phyloP scores from a whole-genome alignment of 2,113 vertebrate species.

The Paramormyrops kingsleyae region DNA sequence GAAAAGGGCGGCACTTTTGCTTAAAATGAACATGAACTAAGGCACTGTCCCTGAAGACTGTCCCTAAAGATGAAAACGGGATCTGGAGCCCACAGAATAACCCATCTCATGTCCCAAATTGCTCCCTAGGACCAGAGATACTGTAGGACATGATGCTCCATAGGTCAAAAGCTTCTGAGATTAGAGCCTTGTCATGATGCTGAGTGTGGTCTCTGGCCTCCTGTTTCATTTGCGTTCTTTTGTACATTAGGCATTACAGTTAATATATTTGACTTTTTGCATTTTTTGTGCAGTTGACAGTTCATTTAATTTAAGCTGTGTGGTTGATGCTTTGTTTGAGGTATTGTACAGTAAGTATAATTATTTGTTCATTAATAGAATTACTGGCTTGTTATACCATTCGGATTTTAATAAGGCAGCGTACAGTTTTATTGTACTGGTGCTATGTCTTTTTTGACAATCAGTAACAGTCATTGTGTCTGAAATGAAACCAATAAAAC shows the following conservation, averaged over 20 bases:
- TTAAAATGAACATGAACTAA: not conserved
- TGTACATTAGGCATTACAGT: slow-evolving; percentile 61
- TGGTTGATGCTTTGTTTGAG: slow-evolving; percentile 68
- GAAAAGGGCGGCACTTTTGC: not conserved
- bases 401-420: slow-evolving; percentile 69
- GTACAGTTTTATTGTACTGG: slow-evolving; percentile 99
- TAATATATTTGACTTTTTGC: slow-evolving; percentile 72
- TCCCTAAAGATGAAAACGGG: no score
- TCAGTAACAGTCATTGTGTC: slow-evolving; percentile 65
- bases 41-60: not conserved
- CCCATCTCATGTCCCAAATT: not conserved
- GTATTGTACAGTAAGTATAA: slow-evolving; percentile 49
- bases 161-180: not conserved
- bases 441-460: slow-evolving; percentile 84
- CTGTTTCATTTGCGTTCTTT: slow-evolving; percentile 54
- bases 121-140: not conserved
- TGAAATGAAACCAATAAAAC: slow-evolving; percentile 68
- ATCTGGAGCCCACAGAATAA: not conserved
- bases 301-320: slow-evolving; percentile 46
- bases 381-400: slow-evolving; percentile 48
- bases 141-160: not conserved
- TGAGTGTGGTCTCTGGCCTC: slow-evolving; percentile 48
- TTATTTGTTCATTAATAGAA: slow-evolving; percentile 53
- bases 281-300: slow-evolving; percentile 48
- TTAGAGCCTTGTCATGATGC: slow-evolving; percentile 18